Percentiles rank a stretch among this genome's conserved stretches.
phyloP scores from a whole-genome alignment of 1,140 invertebrate genomes.

The Artemia franciscana region DNA sequence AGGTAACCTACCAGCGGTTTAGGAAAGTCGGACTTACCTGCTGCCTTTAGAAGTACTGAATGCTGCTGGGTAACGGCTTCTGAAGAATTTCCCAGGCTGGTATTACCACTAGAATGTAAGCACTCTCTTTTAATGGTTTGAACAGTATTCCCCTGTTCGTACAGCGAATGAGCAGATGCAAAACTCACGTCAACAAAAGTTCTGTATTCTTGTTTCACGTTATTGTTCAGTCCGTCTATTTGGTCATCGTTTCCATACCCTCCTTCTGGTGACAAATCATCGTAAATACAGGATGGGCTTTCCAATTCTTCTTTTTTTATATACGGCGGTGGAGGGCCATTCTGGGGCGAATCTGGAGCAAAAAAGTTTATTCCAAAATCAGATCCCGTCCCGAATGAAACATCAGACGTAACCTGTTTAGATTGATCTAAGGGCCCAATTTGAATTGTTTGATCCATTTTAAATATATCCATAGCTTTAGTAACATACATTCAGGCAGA shows the following conservation, averaged over 20 bases:
- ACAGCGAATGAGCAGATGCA: not conserved
- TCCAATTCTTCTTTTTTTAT: not conserved
- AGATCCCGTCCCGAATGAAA: not conserved
- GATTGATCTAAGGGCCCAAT: not conserved
- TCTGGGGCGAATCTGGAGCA: not conserved
- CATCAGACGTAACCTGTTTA: not conserved
- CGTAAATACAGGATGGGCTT: not conserved
- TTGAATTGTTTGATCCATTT: not conserved
- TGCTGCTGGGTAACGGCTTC: not conserved
- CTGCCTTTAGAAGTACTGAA: not conserved
- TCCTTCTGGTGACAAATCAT: not conserved
- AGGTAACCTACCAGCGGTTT: too few relatives aligned
- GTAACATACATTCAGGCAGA: not conserved
- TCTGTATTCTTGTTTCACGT: not conserved
- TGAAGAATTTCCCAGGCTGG: not conserved
- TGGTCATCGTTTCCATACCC: not conserved
- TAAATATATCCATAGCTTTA: not conserved
- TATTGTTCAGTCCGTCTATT: not conserved
- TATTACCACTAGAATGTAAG: not conserved
- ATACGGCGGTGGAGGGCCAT: not conserved
- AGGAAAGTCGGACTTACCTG: not conserved
- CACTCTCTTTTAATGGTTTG: not conserved
- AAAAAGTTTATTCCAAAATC: not conserved
- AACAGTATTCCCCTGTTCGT: not conserved
- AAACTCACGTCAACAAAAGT: not conserved